Evolutionary conservation across 2,888 invertebrate species (phyloP), one percentile per base, ranked within the genome.

Genomic region (Euproctis similis): DNA sequence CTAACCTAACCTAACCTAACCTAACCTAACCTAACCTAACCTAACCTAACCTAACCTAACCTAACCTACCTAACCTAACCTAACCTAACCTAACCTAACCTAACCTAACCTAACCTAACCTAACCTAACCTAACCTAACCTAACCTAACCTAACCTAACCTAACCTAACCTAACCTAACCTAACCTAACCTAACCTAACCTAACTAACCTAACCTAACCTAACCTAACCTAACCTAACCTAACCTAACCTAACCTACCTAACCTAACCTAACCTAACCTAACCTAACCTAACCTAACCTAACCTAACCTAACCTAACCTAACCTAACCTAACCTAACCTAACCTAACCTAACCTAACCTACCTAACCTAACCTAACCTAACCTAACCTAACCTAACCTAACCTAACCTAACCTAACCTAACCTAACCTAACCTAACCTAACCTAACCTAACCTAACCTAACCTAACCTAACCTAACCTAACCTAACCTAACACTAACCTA

Each of bases 351-450:
- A 37, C 39, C 41, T 39, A 38, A 39, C 39, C 39, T 39, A 35
- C 37, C 44, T 41, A 36, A 39, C 35, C 45, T 41, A 37, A 41
- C 40, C 39, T 41, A 38, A 42, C 39, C 41, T 42, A 39, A 41
- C 41, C 44, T 44, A 39, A 41, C 41, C 14, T 44, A 34, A 35
- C 35, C 41, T 41, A 35, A 39, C 28, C 22, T 39, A 37, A 36
- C 39, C 39, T 39, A 37, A 36, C 39, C 39, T 39, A 37, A 36
- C 39, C 39, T 39, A 37, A 36, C 36, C 36, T 39, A 36, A 36
- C 38, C 38, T 38, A 36, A 36, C 38, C 38, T 38, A 35, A 37
- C 37, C 41, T 41, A 35, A 39, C 39, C 42, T 23, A 23, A 36
- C 34, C 38, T 39, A 39, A 24, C 40, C 40, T 36, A 35, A 41